Conservation (phyloP, 2,888 invertebrate genomes). For the Odontothrips loti region DNA sequence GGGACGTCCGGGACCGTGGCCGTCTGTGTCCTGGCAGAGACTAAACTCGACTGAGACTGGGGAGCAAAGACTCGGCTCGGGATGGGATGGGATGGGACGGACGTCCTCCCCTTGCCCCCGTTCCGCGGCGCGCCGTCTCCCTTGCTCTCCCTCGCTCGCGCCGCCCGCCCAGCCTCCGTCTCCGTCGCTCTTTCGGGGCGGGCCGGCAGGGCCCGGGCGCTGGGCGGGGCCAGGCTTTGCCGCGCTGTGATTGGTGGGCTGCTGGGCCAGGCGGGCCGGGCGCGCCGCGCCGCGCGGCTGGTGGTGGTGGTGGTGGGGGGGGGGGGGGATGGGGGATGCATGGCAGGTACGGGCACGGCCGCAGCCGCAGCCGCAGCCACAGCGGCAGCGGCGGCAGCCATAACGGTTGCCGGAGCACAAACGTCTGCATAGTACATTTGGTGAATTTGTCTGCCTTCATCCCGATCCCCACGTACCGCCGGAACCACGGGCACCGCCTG, state of each 20-base stretch:
- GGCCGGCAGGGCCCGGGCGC: background rate
- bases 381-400: background rate
- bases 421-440: background rate
- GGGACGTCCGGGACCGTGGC: constrained; percentile 24
- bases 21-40: background rate
- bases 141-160: background rate
- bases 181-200: background rate
- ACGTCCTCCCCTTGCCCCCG: too few relatives aligned
- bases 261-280: constrained; percentile 19
- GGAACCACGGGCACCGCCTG: too few relatives aligned
- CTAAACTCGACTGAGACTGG: constrained; percentile 15
- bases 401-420: background rate
- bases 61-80: too few relatives aligned
- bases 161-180: background rate
- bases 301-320: too few relatives aligned
- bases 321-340: background rate
- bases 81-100: too few relatives aligned
- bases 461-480: too few relatives aligned
- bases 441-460: background rate
- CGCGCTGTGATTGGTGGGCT: constrained; percentile 27
- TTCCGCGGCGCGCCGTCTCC: background rate
- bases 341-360: background rate
- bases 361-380: background rate
- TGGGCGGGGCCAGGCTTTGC: constrained; percentile 2
- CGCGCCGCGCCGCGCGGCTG: background rate